phyloP scores from a whole-genome alignment of 2,888 invertebrate species.

The Nemoura dubitans region DNA sequence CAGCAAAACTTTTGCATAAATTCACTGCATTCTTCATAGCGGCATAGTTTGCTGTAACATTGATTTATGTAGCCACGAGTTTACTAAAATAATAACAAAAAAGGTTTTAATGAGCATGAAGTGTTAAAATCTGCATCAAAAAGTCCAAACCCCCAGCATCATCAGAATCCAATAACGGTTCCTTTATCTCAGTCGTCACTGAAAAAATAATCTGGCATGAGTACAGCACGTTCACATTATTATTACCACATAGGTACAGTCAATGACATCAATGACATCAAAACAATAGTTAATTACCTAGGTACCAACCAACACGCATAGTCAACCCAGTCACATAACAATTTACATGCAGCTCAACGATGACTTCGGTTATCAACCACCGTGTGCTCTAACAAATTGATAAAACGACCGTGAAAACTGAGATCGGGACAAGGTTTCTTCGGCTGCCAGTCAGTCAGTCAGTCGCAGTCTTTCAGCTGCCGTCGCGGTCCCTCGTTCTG shows the following conservation, averaged over 20 bases:
- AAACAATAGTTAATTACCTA: background rate
- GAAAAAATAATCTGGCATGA: too few relatives aligned
- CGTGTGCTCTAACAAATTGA: background rate
- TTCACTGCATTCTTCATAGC: too few relatives aligned
- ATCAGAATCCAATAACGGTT: too few relatives aligned
- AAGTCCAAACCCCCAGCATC: too few relatives aligned
- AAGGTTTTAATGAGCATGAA: too few relatives aligned
- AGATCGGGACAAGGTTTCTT: background rate
- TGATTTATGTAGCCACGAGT: too few relatives aligned
- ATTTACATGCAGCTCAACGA: background rate
- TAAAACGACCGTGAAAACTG: background rate
- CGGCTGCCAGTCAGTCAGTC: background rate
- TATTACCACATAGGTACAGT: background rate
- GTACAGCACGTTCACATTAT: background rate
- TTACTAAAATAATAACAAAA: too few relatives aligned
- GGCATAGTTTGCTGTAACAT: too few relatives aligned
- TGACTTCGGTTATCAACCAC: background rate
- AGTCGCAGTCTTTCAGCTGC: background rate
- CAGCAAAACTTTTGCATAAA: too few relatives aligned
- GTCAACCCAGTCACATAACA: background rate
- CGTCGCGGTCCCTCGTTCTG: background rate
- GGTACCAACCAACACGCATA: background rate
- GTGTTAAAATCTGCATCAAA: too few relatives aligned
- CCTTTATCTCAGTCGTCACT: too few relatives aligned
- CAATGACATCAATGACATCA: background rate